Evolutionary conservation across 2,888 invertebrate species (phyloP).

Genomic region (Morinoia aosen): DNA sequence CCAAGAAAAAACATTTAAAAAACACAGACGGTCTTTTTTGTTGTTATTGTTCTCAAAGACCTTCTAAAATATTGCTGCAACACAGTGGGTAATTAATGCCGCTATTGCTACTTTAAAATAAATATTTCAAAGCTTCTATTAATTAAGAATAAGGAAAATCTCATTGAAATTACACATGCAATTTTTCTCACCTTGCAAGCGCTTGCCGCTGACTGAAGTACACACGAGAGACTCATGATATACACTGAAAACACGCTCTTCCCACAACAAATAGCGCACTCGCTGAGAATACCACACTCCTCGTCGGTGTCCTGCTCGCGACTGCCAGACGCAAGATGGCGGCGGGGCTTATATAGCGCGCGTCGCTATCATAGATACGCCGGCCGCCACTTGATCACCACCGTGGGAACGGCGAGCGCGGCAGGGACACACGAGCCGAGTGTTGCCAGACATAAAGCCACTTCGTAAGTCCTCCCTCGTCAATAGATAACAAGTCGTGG

Average conservation of each 20-base stretch:
- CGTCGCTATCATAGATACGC: not conserved
- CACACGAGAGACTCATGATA: not conserved
- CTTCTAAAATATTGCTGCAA: no score
- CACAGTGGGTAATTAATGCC: no score
- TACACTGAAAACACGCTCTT: not conserved
- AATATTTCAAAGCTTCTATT: no score
- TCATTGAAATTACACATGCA: no score
- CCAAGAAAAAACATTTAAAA: no score
- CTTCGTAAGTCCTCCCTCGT: not conserved
- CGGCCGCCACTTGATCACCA: constrained; percentile 37
- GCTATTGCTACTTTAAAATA: no score
- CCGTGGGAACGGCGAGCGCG: not conserved
- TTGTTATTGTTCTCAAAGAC: no score
- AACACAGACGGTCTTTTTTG: no score
- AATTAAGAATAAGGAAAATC: no score
- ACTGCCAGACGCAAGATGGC: not conserved
- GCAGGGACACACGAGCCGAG: not conserved
- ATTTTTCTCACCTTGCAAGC: constrained; percentile 31
- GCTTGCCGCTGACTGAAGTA: not conserved
- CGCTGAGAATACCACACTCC: not conserved
- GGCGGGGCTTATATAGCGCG: constrained; percentile 6
- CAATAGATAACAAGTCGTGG: not conserved
- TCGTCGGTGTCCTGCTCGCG: not conserved
- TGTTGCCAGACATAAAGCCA: not conserved
- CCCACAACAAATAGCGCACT: no score